Base-by-base conservation (phyloP, 2,113 vertebrate genomes). In the Ceyx cyanopectus region DNA sequence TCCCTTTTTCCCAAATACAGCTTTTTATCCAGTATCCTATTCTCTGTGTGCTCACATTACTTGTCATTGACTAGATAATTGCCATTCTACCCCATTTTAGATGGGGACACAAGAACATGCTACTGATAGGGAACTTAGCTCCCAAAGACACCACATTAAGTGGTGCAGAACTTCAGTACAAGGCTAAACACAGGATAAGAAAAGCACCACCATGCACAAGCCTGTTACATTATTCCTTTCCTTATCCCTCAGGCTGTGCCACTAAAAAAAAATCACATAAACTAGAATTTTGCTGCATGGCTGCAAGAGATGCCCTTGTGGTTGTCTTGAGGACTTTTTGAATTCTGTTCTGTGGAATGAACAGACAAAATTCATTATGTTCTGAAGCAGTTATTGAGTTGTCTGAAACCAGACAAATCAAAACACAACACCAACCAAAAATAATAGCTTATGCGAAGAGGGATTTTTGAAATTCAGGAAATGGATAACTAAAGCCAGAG, bases 351-450 rank as follows among this genome's bases (percentile, higher is more conserved):
- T 85, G 79, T 66, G 85, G 74, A 95, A 91, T 40, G 67, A 81
- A 91, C 54, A 92, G 80, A 50, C 29, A 46, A 58, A 58, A 91
- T 74, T 76, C 51, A 92, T 95, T 89, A 58, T 29, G 23, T 73
- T 56, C 82, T 83, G 37, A 89, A 80, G 67, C 23, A 84, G 57
- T 29, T 84, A 82, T 68, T 87, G 81, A 93, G 68, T 66, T 77
- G 72, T 77, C 90, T 92, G 67, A 89, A 89, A 91, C 62, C 51
- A 85, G 75, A 76, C 54, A 91, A 95, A 89, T 46, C 60, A 86
- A 95, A 95, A 94, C 75, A 94, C 29, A 87, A 19, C 6, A 1
- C 56, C n/a, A 73, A 95, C 56, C 79, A 94, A 91, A 92, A 91
- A 77, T 29, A 91, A 40, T 8, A 87, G 46, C 51, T 70, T 82